These are phyloP conservation scores for Ennomos erosarius DNA, from an alignment of 2,888 invertebrate species.

Conservation along the genomic window DNA sequence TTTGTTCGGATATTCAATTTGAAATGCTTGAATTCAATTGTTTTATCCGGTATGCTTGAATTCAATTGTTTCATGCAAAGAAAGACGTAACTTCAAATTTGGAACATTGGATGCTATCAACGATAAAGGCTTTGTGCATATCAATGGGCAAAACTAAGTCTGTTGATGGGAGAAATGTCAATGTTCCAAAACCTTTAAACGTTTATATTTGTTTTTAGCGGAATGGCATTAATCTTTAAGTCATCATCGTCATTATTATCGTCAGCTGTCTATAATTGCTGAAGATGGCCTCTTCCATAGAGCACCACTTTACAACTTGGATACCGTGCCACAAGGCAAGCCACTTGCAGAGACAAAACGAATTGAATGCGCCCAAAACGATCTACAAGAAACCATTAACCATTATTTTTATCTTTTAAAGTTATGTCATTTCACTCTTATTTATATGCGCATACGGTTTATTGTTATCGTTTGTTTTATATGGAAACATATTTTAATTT, in stretches of 20 bases:
- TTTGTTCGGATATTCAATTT: slow-evolving; percentile 16
- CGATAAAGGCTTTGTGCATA: slow-evolving; percentile 6
- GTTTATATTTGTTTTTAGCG: too few species aligned
- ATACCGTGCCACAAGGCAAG: too few species aligned
- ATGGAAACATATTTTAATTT: slow-evolving; percentile 20
- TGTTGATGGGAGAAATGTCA: neutral
- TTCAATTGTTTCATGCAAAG: slow-evolving; percentile 1
- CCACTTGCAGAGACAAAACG: too few species aligned
- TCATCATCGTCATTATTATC: too few species aligned
- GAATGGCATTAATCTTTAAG: too few species aligned
- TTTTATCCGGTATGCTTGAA: neutral
- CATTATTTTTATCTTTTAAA: too few species aligned
- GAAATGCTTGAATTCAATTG: neutral
- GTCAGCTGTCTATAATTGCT: too few species aligned
- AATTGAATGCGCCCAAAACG: too few species aligned
- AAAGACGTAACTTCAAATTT: neutral
- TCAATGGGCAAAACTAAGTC: neutral
- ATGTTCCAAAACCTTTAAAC: too few species aligned
- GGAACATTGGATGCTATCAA: neutral
- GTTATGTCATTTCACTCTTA: neutral
- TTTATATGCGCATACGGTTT: slow-evolving; percentile 4
- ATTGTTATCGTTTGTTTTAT: slow-evolving; percentile 6
- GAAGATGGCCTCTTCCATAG: too few species aligned
- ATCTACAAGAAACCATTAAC: too few species aligned
- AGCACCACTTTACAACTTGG: too few species aligned